These are phyloP conservation scores for Nipponacmea schrenckii DNA, from an alignment of 2,888 invertebrate species.

Conservation along the genomic window DNA sequence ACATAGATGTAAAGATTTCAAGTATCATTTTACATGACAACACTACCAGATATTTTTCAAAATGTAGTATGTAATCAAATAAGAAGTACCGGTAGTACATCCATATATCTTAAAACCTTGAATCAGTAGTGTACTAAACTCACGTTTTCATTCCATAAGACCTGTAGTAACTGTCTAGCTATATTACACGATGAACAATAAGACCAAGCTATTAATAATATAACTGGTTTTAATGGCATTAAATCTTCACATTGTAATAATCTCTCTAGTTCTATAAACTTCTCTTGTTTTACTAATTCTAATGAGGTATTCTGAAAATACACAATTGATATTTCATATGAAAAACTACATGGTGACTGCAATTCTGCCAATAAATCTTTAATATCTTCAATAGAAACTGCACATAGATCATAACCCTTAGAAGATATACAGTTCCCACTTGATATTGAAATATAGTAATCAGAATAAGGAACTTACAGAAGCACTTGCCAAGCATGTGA, in stretches of 20 bases:
- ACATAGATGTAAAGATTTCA: no score
- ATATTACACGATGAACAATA: constrained; percentile 48
- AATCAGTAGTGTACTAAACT: no score
- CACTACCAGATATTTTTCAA: no score
- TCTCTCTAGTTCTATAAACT: constrained; percentile 49
- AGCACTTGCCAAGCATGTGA: no score
- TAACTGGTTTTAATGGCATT: constrained; percentile 53
- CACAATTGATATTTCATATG: neutral
- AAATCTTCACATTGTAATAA: constrained; percentile 55
- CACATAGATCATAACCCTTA: constrained; percentile 33
- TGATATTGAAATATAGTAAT: no score
- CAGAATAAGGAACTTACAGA: no score
- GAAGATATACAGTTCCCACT: no score
- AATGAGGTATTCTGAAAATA: constrained; percentile 52
- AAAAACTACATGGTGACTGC: neutral
- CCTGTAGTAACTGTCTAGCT: constrained; percentile 52
- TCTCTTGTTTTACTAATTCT: constrained; percentile 47
- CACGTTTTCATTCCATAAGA: constrained; percentile 52
- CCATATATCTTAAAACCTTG: no score
- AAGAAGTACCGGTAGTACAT: no score
- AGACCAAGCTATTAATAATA: constrained; percentile 60
- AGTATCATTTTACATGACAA: no score
- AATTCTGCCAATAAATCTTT: neutral
- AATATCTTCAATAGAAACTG: constrained; percentile 29
- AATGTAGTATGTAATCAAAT: no score